Conservation (phyloP, 2,113 vertebrate genomes). For the Epinephelus lanceolatus region DNA sequence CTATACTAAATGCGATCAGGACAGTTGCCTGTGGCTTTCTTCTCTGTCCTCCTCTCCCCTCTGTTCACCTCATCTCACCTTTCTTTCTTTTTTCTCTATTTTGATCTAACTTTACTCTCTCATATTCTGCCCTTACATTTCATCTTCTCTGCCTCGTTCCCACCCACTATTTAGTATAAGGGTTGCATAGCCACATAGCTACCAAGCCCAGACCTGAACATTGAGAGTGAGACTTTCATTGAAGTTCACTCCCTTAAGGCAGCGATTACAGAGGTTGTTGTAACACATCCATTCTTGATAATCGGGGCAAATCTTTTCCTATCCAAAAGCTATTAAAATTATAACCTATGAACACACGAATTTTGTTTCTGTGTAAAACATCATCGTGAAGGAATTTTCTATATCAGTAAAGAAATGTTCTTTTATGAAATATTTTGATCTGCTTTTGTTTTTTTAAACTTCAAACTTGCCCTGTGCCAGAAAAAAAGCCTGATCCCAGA, state of each 20-base stretch:
- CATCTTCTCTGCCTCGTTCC: background rate
- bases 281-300: background rate
- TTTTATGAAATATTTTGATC: too few relatives aligned
- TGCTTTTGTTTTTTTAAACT: too few relatives aligned
- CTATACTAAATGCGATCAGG: slow-evolving; percentile 13
- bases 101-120: background rate
- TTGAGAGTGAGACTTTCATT: background rate
- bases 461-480: too few relatives aligned
- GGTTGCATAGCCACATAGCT: slow-evolving; percentile 24
- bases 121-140: background rate
- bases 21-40: background rate
- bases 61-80: background rate
- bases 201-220: slow-evolving; percentile 7
- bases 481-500: too few relatives aligned
- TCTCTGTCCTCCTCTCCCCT: background rate
- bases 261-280: slow-evolving; percentile 27
- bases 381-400: too few relatives aligned
- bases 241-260: slow-evolving; percentile 25
- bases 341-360: too few relatives aligned
- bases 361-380: too few relatives aligned
- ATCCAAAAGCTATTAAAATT: too few relatives aligned
- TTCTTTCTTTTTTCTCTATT: background rate
- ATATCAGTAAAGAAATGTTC: too few relatives aligned
- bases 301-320: too few relatives aligned
- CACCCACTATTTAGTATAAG: slow-evolving; percentile 18